A percentile compares a stretch with the other conserved stretches of the same genome.
These are phyloP conservation scores for Silurus asotus DNA, from an alignment of 2,113 vertebrate genomes.

Conservation along the genomic window DNA sequence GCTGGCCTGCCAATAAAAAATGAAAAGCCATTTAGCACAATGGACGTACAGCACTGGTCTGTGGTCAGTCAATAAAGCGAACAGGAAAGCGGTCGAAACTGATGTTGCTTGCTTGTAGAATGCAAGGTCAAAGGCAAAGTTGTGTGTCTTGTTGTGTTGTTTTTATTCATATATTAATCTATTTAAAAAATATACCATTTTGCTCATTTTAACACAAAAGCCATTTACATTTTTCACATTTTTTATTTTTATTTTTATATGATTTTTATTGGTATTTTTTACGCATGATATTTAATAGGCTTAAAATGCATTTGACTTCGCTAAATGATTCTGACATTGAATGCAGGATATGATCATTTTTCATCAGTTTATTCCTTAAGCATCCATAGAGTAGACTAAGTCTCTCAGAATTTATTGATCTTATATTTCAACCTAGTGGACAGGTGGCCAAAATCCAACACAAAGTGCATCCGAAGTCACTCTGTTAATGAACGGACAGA, in stretches of 20 bases:
- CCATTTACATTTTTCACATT: background rate
- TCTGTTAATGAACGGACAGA: conserved; percentile 41
- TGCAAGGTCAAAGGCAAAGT: conserved; percentile 62
- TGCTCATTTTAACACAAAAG: background rate
- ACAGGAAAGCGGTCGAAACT: conserved; percentile 58
- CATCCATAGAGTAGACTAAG: conserved; percentile 42
- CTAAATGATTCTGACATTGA: conserved; percentile 23
- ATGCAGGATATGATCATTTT: conserved; percentile 21
- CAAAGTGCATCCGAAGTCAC: conserved; percentile 18
- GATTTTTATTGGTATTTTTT: background rate
- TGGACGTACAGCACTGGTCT: conserved; percentile 55
- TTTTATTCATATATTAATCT: too few relatives aligned
- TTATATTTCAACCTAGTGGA: conserved; percentile 31
- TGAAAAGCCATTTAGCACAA: conserved; percentile 69
- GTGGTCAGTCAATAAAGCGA: conserved; percentile 74
- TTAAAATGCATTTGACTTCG: background rate
- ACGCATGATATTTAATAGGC: background rate
- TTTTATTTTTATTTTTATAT: background rate
- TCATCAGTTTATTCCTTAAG: conserved; percentile 34
- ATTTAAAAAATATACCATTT: background rate
- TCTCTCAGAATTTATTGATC: conserved; percentile 22
- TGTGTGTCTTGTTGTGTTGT: conserved; percentile 26
- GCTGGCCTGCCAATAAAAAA: conserved; percentile 69
- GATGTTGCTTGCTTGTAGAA: conserved; percentile 52
- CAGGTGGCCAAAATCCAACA: conserved; percentile 29